Evolutionary conservation across 2,888 invertebrate genomes (phyloP).

Genomic region (Sussaba pulchella): DNA sequence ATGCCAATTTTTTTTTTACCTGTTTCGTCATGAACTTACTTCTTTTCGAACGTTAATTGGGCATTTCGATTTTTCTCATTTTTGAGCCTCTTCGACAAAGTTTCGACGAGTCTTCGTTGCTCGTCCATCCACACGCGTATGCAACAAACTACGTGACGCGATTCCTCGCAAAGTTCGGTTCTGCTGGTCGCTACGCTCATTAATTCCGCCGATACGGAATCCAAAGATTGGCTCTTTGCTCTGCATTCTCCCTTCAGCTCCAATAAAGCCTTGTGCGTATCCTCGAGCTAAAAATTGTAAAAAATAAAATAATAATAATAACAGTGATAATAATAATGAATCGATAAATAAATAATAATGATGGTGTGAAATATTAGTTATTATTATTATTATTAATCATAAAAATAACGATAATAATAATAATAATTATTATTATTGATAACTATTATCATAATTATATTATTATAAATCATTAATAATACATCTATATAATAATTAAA

Average conservation of each 20-base stretch:
- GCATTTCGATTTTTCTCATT: conserved; percentile 75
- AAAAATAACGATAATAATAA: no score
- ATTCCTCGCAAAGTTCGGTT: conserved; percentile 78
- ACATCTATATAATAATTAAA: no score
- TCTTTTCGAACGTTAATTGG: conserved; percentile 75
- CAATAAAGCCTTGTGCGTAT: conserved; percentile 75
- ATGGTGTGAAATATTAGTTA: no score
- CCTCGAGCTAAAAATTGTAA: conserved; percentile 74
- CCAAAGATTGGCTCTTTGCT: conserved; percentile 75
- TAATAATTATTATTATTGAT: no score
- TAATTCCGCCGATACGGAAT: conserved; percentile 77
- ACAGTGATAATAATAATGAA: no score
- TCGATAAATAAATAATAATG: no score
- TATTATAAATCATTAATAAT: no score
- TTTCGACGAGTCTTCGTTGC: conserved; percentile 73
- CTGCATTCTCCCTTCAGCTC: conserved; percentile 78
- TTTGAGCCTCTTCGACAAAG: conserved; percentile 71
- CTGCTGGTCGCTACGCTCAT: conserved; percentile 75
- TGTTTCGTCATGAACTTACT: conserved; percentile 69
- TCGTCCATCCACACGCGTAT: conserved; percentile 79
- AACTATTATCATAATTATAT: no score
- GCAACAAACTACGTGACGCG: conserved; percentile 76
- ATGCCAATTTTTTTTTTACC: no score
- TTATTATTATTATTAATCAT: no score
- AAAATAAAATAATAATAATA: conserved; percentile 1